Conservation (phyloP, 2,888 invertebrate genomes). For the Pedicia rivosa region DNA sequence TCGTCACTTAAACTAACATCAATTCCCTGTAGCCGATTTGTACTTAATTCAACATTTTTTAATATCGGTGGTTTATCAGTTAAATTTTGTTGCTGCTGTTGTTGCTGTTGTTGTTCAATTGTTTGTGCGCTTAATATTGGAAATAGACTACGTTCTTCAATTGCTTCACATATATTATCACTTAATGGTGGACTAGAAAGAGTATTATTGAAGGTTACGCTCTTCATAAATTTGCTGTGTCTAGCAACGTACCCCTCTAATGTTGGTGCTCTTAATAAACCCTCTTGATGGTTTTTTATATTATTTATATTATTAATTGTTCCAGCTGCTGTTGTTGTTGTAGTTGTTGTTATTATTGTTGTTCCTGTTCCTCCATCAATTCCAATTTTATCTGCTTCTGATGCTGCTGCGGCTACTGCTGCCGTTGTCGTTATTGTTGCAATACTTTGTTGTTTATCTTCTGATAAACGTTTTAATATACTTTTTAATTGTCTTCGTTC, state of each 20-base stretch:
- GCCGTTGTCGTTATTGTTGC: background rate
- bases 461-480: constrained; percentile 68
- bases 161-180: constrained; percentile 18
- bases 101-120: background rate
- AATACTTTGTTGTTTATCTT: constrained; percentile 30
- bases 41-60: background rate
- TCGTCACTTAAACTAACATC: background rate
- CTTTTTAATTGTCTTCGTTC: constrained; percentile 71
- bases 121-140: constrained; percentile 8
- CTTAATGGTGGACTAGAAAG: constrained; percentile 61
- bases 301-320: too few relatives aligned
- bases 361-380: too few relatives aligned
- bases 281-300: constrained; percentile 34
- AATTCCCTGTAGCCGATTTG: background rate
- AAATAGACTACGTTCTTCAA: constrained; percentile 8
- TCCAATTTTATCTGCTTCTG: too few relatives aligned
- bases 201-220: constrained; percentile 79
- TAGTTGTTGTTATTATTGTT: background rate
- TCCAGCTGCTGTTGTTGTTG: background rate
- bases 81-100: background rate
- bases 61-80: background rate
- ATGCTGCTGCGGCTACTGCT: background rate
- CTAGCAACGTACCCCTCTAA: constrained; percentile 78
- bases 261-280: constrained; percentile 64
- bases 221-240: constrained; percentile 75